Base-by-base conservation (phyloP, 1,140 invertebrate genomes). In the Brachionus plicatilis region DNA sequence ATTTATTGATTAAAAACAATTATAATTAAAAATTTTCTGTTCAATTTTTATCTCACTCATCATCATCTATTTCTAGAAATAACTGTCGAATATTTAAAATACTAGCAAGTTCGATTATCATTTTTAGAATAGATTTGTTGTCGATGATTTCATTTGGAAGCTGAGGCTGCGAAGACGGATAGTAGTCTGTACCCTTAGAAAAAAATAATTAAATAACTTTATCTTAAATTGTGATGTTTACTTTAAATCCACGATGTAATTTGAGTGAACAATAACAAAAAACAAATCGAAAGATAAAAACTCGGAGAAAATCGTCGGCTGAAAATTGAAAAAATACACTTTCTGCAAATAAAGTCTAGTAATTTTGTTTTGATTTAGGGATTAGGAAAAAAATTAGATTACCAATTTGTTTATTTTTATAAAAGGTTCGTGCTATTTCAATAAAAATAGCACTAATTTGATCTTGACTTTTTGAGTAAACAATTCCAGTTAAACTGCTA, bases 181-280 rank as follows among this genome's bases (percentile, higher is more conserved):
- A 83, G 68, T 45, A 83, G 12, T 68, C 82, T 29, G 33, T 27
- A 37, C 68, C 82, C 65, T 83, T 9, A 0, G 14, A 68, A 14
- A 6, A 80, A 60, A 60, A 43, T 76, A 37, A 37, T 91, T 88
- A 89, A 20, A 41, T n/a, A 11, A n/a, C n/a, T 78, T 33, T 33
- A 78, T 50, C 47, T 5, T 41, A 17, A 27, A 14, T 29, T 11
- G 6, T 76, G 8, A 20, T 43, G 9, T 86, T 88, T 87, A 91
- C 91, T 88, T 91, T 92, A 87, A 92, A 92, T 56, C 93, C 93
- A 83, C 94, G 92, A 90, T 98, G 95, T 86, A 95, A 90, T 85
- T 94, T 93, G 82, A 97, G 90, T 43, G 94, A 93, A 86, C 95
- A 93, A 90, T 94, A 94, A 91, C 95, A 97, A 91, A 98, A 97